Percentiles rank a stretch among this genome's conserved stretches.
Evolutionary conservation across 2,888 invertebrate species (phyloP).

Genomic region (Scaptomyza flava): DNA sequence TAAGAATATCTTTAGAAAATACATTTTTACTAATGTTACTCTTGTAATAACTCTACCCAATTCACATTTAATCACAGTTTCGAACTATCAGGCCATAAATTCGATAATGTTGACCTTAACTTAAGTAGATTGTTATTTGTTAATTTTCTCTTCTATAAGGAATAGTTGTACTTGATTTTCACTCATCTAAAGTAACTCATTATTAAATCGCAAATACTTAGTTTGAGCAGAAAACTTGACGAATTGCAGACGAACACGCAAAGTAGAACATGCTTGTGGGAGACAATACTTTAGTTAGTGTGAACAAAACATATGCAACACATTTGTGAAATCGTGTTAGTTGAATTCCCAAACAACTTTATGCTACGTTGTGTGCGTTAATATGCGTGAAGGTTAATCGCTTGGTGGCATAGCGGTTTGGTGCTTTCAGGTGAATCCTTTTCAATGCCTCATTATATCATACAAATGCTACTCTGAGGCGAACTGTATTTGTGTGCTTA

Average conservation of each 20-base stretch:
- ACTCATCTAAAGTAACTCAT: no score
- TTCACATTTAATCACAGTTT: no score
- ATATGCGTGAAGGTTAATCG: constrained; percentile 26
- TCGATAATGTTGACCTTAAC: no score
- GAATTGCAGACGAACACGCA: not conserved
- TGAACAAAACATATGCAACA: not conserved
- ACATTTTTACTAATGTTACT: no score
- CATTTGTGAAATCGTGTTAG: not conserved
- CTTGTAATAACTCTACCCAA: no score
- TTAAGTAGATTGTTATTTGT: no score
- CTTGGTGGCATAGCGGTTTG: constrained; percentile 3
- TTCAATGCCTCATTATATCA: constrained; percentile 39
- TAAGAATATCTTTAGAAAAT: no score
- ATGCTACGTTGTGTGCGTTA: not conserved
- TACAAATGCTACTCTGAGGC: constrained; percentile 32
- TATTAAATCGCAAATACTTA: no score
- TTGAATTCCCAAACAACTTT: constrained; percentile 1
- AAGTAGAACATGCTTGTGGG: not conserved
- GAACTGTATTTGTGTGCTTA: constrained; percentile 42
- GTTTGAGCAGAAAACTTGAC: no score
- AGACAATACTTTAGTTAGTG: not conserved
- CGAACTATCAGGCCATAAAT: no score
- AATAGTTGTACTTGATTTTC: no score
- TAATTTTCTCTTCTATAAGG: no score
- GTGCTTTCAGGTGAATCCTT: constrained; percentile 26